Conservation (phyloP, 2,113 vertebrate species). For the Pandion haliaetus region DNA sequence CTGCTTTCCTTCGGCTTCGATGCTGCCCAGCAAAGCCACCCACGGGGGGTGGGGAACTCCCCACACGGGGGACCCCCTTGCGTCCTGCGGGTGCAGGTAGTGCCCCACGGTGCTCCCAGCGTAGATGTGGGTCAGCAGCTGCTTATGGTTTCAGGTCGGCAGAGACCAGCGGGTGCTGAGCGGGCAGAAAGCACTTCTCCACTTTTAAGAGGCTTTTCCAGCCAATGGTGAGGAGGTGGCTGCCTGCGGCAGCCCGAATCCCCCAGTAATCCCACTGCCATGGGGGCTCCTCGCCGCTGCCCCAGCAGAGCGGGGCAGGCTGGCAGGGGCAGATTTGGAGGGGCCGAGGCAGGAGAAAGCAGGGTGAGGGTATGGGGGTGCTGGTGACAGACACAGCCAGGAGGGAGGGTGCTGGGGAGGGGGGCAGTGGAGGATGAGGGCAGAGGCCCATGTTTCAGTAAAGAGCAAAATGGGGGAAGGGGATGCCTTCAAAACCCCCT, state of each 20-base stretch:
- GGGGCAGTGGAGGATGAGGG: not conserved
- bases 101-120: not conserved
- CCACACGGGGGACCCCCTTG: not conserved
- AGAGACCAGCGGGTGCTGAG: slow-evolving; percentile 24
- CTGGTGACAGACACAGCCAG: not conserved
- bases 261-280: slow-evolving; percentile 14
- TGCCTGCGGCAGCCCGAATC: slow-evolving; percentile 40
- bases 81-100: not conserved
- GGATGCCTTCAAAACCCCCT: not conserved
- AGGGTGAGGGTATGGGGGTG: accelerated
- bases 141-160: slow-evolving; percentile 45
- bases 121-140: slow-evolving; percentile 42
- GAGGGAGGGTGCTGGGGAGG: not conserved
- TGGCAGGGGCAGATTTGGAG: not conserved
- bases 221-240: slow-evolving; percentile 54
- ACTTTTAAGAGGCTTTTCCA: slow-evolving; percentile 71
- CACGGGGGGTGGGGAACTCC: not conserved
- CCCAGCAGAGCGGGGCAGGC: not conserved
- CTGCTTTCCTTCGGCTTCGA: not conserved
- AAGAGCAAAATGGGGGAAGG: not conserved
- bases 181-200: slow-evolving; percentile 48
- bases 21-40: not conserved
- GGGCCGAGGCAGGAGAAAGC: not conserved
- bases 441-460: accelerated
- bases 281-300: not conserved